Evolutionary conservation across 2,113 vertebrate genomes (phyloP).

Genomic region (Trematomus loennbergii): DNA sequence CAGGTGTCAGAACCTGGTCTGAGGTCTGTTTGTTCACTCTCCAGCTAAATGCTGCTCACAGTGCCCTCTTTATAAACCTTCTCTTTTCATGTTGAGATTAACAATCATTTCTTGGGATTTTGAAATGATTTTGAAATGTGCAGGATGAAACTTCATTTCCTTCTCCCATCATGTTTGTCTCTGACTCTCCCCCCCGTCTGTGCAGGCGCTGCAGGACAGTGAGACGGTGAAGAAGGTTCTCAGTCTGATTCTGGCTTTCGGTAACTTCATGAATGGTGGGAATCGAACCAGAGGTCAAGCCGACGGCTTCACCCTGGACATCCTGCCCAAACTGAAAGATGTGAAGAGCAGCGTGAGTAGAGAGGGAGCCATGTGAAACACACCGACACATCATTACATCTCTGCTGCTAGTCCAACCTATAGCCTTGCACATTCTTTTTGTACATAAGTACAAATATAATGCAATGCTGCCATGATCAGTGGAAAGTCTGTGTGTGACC

Average conservation of each 20-base stretch:
- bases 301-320: constrained; percentile 95
- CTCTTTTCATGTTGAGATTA: neutral
- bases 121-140: neutral
- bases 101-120: neutral
- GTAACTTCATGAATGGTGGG: constrained; percentile 99
- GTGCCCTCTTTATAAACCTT: neutral
- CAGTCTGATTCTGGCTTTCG: constrained; percentile 95
- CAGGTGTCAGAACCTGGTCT: no score
- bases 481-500: no score
- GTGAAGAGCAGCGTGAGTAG: constrained; percentile 98
- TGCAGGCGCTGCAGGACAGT: constrained; percentile 88
- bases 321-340: constrained; percentile 97
- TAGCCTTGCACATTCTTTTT: neutral
- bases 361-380: neutral
- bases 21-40: no score
- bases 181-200: neutral
- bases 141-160: neutral
- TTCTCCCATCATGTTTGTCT: no score
- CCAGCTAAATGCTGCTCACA: no score
- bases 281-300: constrained; percentile 96
- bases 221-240: constrained; percentile 89
- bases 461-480: no score
- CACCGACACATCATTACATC: neutral
- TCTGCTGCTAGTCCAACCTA: neutral
- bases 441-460: neutral